phyloP scores from a whole-genome alignment of 1,140 invertebrate species.

The Stenopsyche tienmushanensis region DNA sequence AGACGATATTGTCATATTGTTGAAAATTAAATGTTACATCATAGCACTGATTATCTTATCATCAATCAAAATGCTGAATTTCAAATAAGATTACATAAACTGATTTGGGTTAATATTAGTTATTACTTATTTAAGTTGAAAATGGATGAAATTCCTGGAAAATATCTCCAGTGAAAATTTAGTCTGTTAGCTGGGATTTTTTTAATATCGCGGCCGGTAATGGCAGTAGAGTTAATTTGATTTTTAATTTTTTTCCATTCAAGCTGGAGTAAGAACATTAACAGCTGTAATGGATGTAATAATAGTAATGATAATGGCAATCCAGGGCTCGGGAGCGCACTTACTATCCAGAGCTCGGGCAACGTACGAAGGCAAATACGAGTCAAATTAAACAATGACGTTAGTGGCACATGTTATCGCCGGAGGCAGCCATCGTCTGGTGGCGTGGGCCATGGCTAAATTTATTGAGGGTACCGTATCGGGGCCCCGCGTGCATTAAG shows the following conservation, averaged over 20 bases:
- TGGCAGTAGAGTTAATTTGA: neutral
- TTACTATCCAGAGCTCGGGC: neutral
- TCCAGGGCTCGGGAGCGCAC: neutral
- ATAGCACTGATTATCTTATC: no score
- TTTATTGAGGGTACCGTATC: slow-evolving; percentile 11
- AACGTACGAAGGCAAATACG: neutral
- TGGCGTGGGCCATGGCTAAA: no score
- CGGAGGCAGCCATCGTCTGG: neutral
- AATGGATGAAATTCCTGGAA: no score
- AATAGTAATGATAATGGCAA: slow-evolving; percentile 5
- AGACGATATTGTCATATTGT: no score
- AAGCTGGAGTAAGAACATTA: neutral
- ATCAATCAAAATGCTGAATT: no score
- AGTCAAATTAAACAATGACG: neutral
- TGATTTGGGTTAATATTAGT: no score
- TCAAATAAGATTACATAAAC: no score
- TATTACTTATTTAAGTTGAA: no score
- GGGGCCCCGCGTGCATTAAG: neutral
- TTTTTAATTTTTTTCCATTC: neutral
- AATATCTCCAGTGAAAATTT: no score
- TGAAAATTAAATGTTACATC: no score
- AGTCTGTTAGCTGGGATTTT: no score
- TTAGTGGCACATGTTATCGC: neutral
- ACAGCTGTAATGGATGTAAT: neutral
- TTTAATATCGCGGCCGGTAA: no score